Evolutionary conservation across 2,888 invertebrate genomes (phyloP).

Genomic region (Cactoblastis cactorum): DNA sequence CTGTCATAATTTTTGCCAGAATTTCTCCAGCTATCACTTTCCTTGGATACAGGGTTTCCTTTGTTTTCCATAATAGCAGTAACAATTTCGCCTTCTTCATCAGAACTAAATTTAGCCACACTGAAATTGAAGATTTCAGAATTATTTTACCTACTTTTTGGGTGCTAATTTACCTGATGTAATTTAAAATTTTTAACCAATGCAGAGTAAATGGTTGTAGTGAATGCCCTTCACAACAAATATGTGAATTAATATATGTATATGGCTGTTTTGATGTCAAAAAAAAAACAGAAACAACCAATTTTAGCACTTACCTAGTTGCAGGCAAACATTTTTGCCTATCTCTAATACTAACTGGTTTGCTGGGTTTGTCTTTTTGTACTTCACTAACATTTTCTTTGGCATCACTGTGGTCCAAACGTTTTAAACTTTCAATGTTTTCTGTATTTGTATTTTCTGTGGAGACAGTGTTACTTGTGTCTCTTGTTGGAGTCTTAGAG

Average conservation of each 20-base stretch:
- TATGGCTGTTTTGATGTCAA: no score
- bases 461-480: conserved; percentile 21
- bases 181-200: no score
- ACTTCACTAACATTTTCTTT: conserved; percentile 31
- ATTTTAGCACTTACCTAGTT: conserved; percentile 34
- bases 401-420: conserved; percentile 21
- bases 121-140: conserved; percentile 6
- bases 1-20: conserved; percentile 27
- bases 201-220: no score
- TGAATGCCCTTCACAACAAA: no score
- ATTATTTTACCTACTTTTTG: neutral
- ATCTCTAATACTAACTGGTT: conserved; percentile 31
- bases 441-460: conserved; percentile 21
- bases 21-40: conserved; percentile 24
- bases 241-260: no score
- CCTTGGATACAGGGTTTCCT: conserved; percentile 24
- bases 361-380: conserved; percentile 8
- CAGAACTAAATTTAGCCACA: conserved; percentile 39
- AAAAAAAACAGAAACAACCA: no score
- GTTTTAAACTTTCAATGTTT: conserved; percentile 20
- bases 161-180: no score
- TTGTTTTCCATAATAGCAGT: conserved; percentile 19
- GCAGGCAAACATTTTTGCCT: conserved; percentile 55
- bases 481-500: conserved; percentile 22
- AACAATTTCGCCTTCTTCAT: conserved; percentile 43